These are phyloP conservation scores for Lasius fuliginosus DNA, from an alignment of 2,888 invertebrate species.

Conservation along the genomic window DNA sequence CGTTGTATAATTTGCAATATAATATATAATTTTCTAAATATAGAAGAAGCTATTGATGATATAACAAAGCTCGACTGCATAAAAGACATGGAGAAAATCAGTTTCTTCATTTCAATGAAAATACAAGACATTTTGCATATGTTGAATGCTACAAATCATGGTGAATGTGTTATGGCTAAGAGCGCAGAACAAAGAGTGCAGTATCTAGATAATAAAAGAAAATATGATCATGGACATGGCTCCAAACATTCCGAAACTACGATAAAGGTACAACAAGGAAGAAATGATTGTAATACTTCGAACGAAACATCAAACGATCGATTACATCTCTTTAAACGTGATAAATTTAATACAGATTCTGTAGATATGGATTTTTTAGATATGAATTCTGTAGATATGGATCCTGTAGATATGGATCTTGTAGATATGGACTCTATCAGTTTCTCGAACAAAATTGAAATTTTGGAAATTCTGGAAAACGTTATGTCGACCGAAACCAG, in stretches of 20 bases:
- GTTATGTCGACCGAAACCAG: constrained; percentile 35
- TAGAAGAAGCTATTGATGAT: too few relatives aligned
- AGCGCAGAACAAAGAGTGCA: constrained; percentile 55
- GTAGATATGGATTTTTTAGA: constrained; percentile 42
- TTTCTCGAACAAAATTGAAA: constrained; percentile 73
- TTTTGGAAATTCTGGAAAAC: constrained; percentile 67
- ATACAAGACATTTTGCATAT: too few relatives aligned
- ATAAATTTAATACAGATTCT: constrained; percentile 3
- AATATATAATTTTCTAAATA: too few relatives aligned
- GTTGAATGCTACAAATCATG: constrained; percentile 51
- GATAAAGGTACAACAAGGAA: constrained; percentile 37
- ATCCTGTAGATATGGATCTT: background rate
- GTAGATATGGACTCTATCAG: constrained; percentile 64
- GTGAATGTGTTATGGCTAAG: constrained; percentile 62
- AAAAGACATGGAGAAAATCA: too few relatives aligned
- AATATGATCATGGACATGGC: constrained; percentile 26
- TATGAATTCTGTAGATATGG: constrained; percentile 52
- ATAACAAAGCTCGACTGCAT: too few relatives aligned
- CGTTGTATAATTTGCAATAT: too few relatives aligned
- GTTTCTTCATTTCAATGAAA: too few relatives aligned
- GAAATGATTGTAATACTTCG: constrained; percentile 13
- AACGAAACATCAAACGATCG: constrained; percentile 32
- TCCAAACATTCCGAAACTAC: constrained; percentile 22
- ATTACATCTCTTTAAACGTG: constrained; percentile 40
- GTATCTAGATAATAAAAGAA: constrained; percentile 28